phyloP scores from a whole-genome alignment of 2,797 vertebrate species.

The Tokudaia tokunoshimensis region DNA sequence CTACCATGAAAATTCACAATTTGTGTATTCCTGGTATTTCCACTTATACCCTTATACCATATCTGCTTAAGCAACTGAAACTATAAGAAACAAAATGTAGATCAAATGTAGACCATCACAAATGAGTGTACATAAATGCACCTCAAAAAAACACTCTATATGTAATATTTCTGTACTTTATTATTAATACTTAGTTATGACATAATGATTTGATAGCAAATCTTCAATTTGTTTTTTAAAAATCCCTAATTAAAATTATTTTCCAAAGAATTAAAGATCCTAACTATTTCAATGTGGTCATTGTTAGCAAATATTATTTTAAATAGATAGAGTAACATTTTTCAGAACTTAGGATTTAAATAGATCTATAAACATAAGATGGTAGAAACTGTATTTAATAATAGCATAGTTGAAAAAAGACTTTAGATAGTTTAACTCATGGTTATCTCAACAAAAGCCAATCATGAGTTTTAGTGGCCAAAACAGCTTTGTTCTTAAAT shows the following conservation, averaged over 20 bases:
- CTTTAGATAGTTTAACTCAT: constrained; percentile 14
- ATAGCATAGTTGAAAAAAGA: not conserved
- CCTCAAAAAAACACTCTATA: not conserved
- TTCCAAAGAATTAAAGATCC: not conserved
- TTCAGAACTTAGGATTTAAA: constrained; percentile 18
- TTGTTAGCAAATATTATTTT: not conserved
- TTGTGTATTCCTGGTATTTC: not conserved
- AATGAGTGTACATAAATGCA: not conserved
- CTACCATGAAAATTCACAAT: not conserved
- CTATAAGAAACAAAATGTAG: not conserved
- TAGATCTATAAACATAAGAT: not conserved
- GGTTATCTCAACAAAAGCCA: not conserved
- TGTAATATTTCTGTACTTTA: not conserved
- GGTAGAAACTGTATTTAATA: not conserved
- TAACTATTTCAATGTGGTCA: not conserved
- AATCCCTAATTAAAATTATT: constrained; percentile 31
- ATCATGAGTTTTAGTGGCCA: not conserved
- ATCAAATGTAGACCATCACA: not conserved
- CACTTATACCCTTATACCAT: not conserved
- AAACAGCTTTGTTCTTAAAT: not conserved
- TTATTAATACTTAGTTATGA: constrained; percentile 17
- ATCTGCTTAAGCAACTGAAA: not conserved
- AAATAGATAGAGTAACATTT: not conserved
- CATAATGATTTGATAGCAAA: constrained; percentile 2
- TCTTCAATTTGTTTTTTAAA: not conserved